A percentile compares a stretch with the other conserved stretches of the same genome.
Conservation (phyloP, 2,888 invertebrate genomes). For the Luffia ferchaultella region DNA sequence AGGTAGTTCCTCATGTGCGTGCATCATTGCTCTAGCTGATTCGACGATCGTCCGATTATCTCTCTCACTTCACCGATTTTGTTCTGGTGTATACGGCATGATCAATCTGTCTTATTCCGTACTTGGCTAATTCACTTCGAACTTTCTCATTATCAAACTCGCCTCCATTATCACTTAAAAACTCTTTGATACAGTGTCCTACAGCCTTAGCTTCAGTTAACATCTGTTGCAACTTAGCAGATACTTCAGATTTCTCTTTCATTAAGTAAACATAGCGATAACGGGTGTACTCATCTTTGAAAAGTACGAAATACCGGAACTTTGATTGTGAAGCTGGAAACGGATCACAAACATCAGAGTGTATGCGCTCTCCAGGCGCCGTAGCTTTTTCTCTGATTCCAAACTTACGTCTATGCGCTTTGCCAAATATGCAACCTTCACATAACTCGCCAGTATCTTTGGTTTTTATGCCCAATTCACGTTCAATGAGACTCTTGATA, state of each 20-base stretch:
- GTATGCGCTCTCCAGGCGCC: slow-evolving; percentile 9
- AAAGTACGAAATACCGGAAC: neutral
- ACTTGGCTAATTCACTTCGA: neutral
- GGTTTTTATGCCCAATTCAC: slow-evolving; percentile 8
- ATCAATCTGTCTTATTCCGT: slow-evolving; percentile 8
- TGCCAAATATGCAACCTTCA: slow-evolving; percentile 12
- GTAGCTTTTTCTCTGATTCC: slow-evolving; percentile 7
- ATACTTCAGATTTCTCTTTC: neutral
- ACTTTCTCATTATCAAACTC: slow-evolving; percentile 1
- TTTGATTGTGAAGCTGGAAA: slow-evolving; percentile 3
- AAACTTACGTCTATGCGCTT: slow-evolving; percentile 9
- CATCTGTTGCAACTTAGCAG: neutral
- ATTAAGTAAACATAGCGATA: slow-evolving; percentile 1
- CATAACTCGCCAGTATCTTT: slow-evolving; percentile 8
- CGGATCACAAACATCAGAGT: slow-evolving; percentile 12
- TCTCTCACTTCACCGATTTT: slow-evolving; percentile 20
- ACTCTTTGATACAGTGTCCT: neutral
- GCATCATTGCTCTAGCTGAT: slow-evolving; percentile 12
- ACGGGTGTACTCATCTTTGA: slow-evolving; percentile 4
- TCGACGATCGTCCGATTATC: slow-evolving; percentile 16
- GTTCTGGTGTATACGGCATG: slow-evolving; percentile 18
- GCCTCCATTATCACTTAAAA: neutral
- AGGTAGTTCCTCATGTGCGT: slow-evolving; percentile 10
- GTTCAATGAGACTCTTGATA: slow-evolving; percentile 6
- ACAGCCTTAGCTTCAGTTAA: neutral